Evolutionary conservation across 2,888 invertebrate species (phyloP).

Genomic region (Athalia rosae): DNA sequence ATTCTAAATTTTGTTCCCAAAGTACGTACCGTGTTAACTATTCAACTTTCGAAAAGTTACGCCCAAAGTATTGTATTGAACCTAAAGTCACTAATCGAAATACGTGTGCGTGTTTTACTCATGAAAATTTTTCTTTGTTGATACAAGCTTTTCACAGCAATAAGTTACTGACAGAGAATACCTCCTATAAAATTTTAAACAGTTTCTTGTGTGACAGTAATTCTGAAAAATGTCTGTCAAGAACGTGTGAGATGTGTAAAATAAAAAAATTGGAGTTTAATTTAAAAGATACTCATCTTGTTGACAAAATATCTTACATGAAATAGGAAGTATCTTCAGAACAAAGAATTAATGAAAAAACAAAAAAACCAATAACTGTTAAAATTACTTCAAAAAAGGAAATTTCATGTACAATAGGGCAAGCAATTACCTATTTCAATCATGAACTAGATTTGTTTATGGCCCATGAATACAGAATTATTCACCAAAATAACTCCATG

Average conservation of each 20-base stretch:
- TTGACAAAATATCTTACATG: constrained; percentile 43
- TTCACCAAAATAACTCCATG: constrained; percentile 40
- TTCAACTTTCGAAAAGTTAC: constrained; percentile 41
- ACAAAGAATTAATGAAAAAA: constrained; percentile 46
- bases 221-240: constrained; percentile 46
- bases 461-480: constrained; percentile 44
- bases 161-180: constrained; percentile 47
- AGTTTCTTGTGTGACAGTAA: constrained; percentile 42
- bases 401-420: constrained; percentile 42
- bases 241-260: constrained; percentile 47
- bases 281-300: constrained; percentile 17
- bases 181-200: constrained; percentile 43
- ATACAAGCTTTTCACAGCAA: constrained; percentile 39
- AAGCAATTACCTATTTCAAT: constrained; percentile 40
- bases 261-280: constrained; percentile 42
- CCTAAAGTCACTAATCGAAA: constrained; percentile 47
- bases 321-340: constrained; percentile 46
- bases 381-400: constrained; percentile 46
- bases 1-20: constrained; percentile 46
- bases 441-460: constrained; percentile 41
- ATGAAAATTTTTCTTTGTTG: constrained; percentile 47
- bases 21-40: constrained; percentile 43
- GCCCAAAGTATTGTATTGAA: constrained; percentile 45
- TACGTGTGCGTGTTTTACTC: constrained; percentile 49
- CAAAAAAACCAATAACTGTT: constrained; percentile 48